Percentiles rank a stretch among this genome's conserved stretches.
Conservation (phyloP, 2,888 invertebrate species). For the Uloborus plumipes region DNA sequence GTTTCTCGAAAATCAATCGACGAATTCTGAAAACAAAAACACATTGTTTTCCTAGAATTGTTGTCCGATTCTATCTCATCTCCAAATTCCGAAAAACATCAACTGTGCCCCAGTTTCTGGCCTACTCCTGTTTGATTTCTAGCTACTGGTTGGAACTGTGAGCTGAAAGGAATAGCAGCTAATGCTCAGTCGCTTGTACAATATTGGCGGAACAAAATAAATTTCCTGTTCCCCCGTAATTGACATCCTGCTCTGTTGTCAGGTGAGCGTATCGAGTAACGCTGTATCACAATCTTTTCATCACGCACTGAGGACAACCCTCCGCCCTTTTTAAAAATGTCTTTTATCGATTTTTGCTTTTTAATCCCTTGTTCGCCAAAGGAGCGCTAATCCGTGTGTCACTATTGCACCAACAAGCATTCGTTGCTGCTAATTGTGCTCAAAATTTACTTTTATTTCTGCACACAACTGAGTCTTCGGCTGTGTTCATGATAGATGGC, state of each 20-base stretch:
- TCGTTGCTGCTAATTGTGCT: too few relatives aligned
- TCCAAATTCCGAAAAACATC: conserved; percentile 16
- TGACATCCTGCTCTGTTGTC: conserved; percentile 63
- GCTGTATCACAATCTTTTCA: conserved; percentile 60
- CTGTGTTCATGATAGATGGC: too few relatives aligned
- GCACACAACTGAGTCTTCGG: too few relatives aligned
- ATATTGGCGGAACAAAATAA: conserved; percentile 63
- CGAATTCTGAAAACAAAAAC: too few relatives aligned
- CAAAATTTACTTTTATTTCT: too few relatives aligned
- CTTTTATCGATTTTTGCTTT: conserved; percentile 53
- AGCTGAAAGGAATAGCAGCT: conserved; percentile 48
- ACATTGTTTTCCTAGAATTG: too few relatives aligned
- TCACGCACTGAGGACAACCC: conserved; percentile 33
- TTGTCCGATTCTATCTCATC: not conserved
- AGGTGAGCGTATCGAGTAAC: conserved; percentile 59
- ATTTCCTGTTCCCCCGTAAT: conserved; percentile 58
- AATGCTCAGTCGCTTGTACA: conserved; percentile 41
- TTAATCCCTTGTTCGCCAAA: not conserved
- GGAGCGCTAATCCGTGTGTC: too few relatives aligned
- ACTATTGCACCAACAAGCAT: too few relatives aligned
- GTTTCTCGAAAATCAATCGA: too few relatives aligned
- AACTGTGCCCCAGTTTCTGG: conserved; percentile 22
- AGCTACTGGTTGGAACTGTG: not conserved
- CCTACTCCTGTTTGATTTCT: conserved; percentile 11
- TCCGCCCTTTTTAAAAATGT: conserved; percentile 47